phyloP scores from a whole-genome alignment of 2,888 invertebrate species.

The Meteorus colon region DNA sequence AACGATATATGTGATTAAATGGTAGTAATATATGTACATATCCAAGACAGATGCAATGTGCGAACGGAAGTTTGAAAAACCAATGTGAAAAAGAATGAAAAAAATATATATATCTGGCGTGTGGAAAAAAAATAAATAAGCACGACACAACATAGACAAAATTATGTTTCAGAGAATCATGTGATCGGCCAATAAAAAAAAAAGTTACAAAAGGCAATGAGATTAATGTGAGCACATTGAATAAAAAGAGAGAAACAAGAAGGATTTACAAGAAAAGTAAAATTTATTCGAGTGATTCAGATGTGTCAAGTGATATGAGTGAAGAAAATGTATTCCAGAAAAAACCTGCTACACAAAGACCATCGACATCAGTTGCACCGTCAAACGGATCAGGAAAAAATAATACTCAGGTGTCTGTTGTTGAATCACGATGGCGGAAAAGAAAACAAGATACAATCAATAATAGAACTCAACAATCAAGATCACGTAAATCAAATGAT shows the following conservation, averaged over 20 bases:
- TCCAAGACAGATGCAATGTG: constrained; percentile 1
- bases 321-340: background rate
- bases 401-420: background rate
- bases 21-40: background rate
- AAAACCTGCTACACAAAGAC: background rate
- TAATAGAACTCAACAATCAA: background rate
- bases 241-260: background rate
- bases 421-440: background rate
- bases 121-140: constrained; percentile 13
- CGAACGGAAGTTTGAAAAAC: constrained; percentile 36
- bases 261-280: background rate
- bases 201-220: background rate
- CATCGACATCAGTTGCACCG: background rate
- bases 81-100: background rate
- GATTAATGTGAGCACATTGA: background rate
- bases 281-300: background rate
- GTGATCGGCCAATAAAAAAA: background rate
- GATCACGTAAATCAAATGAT: background rate
- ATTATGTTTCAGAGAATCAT: constrained; percentile 35
- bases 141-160: constrained; percentile 5
- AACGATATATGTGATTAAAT: background rate
- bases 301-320: background rate
- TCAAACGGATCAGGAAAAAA: background rate
- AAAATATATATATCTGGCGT: background rate
- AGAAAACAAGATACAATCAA: background rate